Percentiles rank a stretch among this genome's conserved stretches.
Conservation (phyloP, 1,140 invertebrate genomes). For the Zophobas morio region DNA sequence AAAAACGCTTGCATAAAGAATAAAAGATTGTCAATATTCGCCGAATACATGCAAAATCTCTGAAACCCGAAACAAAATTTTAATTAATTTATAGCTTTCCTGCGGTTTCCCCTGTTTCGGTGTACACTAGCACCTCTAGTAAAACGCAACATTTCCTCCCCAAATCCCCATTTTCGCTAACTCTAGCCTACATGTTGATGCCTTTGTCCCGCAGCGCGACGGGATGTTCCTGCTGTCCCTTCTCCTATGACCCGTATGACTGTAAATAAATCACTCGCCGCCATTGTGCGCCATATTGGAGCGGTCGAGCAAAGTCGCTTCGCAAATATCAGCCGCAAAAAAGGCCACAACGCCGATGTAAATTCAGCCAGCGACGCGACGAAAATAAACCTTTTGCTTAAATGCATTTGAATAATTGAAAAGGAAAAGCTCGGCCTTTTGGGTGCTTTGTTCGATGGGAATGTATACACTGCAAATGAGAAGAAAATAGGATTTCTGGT, state of each 20-base stretch:
- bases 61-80: no score
- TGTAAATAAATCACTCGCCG: slow-evolving; percentile 32
- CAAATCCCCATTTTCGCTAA: no score
- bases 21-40: no score
- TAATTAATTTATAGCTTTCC: no score
- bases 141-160: no score
- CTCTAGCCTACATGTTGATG: no score
- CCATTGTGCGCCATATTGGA: background rate
- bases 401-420: slow-evolving; percentile 42
- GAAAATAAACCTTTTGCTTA: slow-evolving; percentile 24
- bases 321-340: background rate
- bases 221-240: slow-evolving; percentile 20
- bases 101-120: no score
- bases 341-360: background rate
- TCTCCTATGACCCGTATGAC: slow-evolving; percentile 12
- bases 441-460: slow-evolving; percentile 10
- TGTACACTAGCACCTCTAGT: no score
- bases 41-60: no score
- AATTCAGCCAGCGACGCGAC: background rate
- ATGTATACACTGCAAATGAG: slow-evolving; percentile 31
- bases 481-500: slow-evolving; percentile 39
- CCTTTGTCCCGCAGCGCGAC: no score
- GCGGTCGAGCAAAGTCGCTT: slow-evolving; percentile 1
- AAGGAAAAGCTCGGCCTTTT: slow-evolving; percentile 24
- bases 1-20: no score